These are phyloP conservation scores for Xestia c-nigrum DNA, from an alignment of 2,888 invertebrate genomes.

Conservation along the genomic window DNA sequence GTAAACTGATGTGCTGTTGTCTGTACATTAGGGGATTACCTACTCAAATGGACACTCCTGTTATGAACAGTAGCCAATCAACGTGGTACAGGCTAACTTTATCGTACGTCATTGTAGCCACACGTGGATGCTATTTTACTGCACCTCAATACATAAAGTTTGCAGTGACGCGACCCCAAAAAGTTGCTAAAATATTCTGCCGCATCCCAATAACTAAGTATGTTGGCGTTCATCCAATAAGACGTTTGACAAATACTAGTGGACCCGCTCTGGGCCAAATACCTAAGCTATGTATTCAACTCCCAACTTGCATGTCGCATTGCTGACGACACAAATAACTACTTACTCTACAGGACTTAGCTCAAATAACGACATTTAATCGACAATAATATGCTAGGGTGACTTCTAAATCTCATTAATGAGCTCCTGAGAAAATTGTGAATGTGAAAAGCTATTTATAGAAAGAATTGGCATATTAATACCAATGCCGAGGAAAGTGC, in stretches of 20 bases:
- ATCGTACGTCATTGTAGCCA: conserved; percentile 3
- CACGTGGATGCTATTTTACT: conserved; percentile 9
- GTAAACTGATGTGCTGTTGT: no score
- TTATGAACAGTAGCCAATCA: conserved; percentile 9
- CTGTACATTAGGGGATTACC: neutral
- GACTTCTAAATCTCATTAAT: conserved; percentile 4
- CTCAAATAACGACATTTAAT: neutral
- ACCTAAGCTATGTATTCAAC: conserved; percentile 1
- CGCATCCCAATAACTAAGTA: conserved; percentile 6
- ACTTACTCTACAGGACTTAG: neutral
- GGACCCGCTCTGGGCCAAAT: conserved; percentile 5
- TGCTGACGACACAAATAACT: neutral
- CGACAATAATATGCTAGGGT: neutral
- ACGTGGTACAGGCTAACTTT: neutral
- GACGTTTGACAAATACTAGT: conserved; percentile 3
- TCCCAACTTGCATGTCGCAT: neutral
- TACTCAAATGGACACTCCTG: neutral
- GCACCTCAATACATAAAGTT: neutral
- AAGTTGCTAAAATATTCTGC: conserved; percentile 19
- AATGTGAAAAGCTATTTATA: conserved; percentile 41
- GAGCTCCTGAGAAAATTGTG: conserved; percentile 15
- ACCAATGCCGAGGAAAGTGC: conserved; percentile 48
- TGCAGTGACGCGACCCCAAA: neutral
- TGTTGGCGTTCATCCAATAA: conserved; percentile 13
- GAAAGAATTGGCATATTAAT: conserved; percentile 39